A percentile compares a stretch with the other conserved stretches of the same genome.
Conservation (phyloP, 2,797 vertebrate species). For the Glyptemys insculpta region DNA sequence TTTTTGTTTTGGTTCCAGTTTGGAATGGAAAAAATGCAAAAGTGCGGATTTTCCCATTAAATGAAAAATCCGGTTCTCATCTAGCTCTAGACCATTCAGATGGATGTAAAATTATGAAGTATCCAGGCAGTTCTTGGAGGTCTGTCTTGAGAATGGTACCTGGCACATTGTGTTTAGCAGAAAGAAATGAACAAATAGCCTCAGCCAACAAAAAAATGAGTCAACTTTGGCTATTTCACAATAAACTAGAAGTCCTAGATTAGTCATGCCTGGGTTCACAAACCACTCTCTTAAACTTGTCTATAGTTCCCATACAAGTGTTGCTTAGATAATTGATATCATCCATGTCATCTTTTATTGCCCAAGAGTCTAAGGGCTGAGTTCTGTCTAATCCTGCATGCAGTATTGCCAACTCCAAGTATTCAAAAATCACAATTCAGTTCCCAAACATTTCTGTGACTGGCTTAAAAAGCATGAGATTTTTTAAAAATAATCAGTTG, state of each 20-base stretch:
- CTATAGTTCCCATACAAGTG: background rate
- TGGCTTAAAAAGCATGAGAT: background rate
- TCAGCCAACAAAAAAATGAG: background rate
- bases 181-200: background rate
- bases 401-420: background rate
- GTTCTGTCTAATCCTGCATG: background rate
- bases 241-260: background rate
- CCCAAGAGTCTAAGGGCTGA: background rate
- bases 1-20: background rate
- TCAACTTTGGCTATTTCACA: background rate
- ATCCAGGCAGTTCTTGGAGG: background rate
- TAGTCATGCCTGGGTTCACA: background rate
- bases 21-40: background rate
- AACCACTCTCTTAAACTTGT: background rate
- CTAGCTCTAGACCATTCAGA: background rate
- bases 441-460: background rate
- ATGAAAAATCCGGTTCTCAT: background rate
- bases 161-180: background rate
- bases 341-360: background rate
- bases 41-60: background rate
- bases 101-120: background rate
- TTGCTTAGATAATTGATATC: background rate
- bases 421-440: background rate
- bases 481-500: background rate
- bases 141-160: background rate